Evolutionary conservation across 2,888 invertebrate genomes (phyloP).

Genomic region (Hipparchia semele): DNA sequence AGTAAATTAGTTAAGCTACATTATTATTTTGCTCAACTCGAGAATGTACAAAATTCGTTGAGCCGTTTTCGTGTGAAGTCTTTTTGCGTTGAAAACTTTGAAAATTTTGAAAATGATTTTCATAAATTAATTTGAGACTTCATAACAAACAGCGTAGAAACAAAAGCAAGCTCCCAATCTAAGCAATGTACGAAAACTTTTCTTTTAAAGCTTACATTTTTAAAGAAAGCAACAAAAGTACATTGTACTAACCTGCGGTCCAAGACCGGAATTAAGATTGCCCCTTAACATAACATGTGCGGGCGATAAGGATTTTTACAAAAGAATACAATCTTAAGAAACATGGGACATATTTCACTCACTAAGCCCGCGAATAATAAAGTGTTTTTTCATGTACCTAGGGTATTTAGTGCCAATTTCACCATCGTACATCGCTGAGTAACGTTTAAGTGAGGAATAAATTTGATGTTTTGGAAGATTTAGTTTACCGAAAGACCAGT

Average conservation of each 20-base stretch:
- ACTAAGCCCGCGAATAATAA: slow-evolving; percentile 7
- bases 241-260: background rate
- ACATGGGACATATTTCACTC: background rate
- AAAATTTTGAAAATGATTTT: slow-evolving; percentile 1
- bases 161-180: background rate
- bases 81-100: background rate
- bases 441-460: no score
- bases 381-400: background rate
- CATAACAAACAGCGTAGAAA: background rate
- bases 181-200: background rate
- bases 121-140: slow-evolving; percentile 9
- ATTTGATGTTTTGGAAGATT: no score
- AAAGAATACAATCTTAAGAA: background rate
- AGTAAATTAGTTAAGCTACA: background rate
- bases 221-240: background rate
- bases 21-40: background rate
- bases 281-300: slow-evolving; percentile 6
- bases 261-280: slow-evolving; percentile 14
- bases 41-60: slow-evolving; percentile 1
- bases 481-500: no score
- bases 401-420: background rate
- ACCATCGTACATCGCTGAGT: no score
- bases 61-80: background rate
- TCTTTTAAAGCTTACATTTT: background rate
- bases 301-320: slow-evolving; percentile 5